Base-by-base conservation (phyloP, 2,797 vertebrate species). In the Helarctos malayanus region DNA sequence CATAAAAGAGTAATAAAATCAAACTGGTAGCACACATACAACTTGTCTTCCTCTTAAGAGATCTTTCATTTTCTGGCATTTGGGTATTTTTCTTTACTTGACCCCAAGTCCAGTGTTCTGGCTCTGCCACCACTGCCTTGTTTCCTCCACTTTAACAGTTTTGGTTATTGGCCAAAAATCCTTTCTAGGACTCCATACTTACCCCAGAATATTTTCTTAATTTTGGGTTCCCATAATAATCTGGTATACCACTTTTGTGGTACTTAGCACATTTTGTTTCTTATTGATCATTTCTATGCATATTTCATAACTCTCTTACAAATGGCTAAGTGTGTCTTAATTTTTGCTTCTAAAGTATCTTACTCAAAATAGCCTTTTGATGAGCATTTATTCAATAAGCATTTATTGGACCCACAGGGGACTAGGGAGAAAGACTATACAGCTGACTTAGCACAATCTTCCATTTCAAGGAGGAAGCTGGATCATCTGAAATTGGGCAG, bases 351-450 rank as follows among this genome's bases (percentile, higher is more conserved):
- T 68, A 80, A 93, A 93, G 59, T 73, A 86, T 75, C 84, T 94
- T 80, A 89, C 80, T 84, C 52, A 90, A 95, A 96, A 96, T 80
- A 96, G 45, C 16, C n/a, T 69, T 97, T 52, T 94, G 75, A 97
- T 89, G 91, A 94, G 8, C 63, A 92, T 52, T 93, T 91, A 80
- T 81, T 85, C 82, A 89, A 82, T 94, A 95, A 89, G 13, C 38
- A 79, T 73, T 91, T 89, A 75, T 87, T 94, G 75, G 75, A 87
- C 52, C 38, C 57, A 45, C 29, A 92, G 19, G 47, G 49, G 15
- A 7, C 4, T 18, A 38, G 29, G 6, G 27, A 8, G 23, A 79
- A 69, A 49, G n/a, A 94, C 38, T 10, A 71, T 18, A 52, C 13
- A 80, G 41, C 69, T 97, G 69, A 90, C 27, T 69, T 45, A 57